phyloP scores from a whole-genome alignment of 2,888 invertebrate species.

The Hyles lineata region DNA sequence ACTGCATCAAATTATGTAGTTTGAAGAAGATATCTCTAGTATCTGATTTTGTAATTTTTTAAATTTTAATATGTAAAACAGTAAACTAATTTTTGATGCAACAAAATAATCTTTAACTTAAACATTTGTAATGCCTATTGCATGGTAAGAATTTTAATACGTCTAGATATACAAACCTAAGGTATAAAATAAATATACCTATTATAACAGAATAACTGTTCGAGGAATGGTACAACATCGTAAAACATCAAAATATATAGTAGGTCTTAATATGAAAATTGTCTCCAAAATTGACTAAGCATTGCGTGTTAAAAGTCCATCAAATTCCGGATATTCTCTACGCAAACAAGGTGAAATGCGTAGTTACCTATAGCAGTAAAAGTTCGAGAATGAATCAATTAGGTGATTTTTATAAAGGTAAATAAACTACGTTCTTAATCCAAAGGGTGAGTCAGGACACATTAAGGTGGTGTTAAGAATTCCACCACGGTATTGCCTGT shows the following conservation, averaged over 20 bases:
- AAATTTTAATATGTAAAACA: too few species aligned
- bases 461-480: too few species aligned
- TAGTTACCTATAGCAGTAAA: background rate
- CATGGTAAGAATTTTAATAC: background rate
- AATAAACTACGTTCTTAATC: background rate
- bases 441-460: background rate
- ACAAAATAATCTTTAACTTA: too few species aligned
- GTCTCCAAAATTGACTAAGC: background rate
- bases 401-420: background rate
- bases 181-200: too few species aligned
- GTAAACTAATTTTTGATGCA: too few species aligned
- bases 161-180: background rate
- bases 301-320: constrained; percentile 24
- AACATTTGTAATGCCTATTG: too few species aligned
- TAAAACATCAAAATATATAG: too few species aligned
- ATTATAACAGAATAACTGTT: too few species aligned
- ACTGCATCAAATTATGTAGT: background rate
- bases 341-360: background rate
- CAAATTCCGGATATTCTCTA: constrained; percentile 27
- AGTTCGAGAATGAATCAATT: background rate
- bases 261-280: background rate
- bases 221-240: too few species aligned
- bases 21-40: too few species aligned
- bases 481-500: too few species aligned
- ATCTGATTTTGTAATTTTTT: too few species aligned